Evolutionary conservation across 2,113 vertebrate genomes (phyloP).

Genomic region (Apeltes quadracus): DNA sequence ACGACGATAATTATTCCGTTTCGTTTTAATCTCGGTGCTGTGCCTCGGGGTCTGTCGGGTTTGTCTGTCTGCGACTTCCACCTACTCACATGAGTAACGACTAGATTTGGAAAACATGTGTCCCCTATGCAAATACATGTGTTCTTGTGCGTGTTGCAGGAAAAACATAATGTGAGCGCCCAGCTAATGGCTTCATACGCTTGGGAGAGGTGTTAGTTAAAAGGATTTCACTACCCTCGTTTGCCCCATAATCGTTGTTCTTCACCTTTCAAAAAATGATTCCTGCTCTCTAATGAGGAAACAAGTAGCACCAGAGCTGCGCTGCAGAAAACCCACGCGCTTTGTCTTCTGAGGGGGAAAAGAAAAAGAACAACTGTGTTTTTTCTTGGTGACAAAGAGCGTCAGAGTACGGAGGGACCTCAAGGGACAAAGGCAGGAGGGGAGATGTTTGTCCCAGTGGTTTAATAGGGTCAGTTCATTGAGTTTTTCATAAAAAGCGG

Average conservation of each 20-base stretch:
- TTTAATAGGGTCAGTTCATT: constrained; percentile 43
- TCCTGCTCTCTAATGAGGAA: constrained; percentile 52
- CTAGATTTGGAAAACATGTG: constrained; percentile 8
- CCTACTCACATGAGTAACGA: constrained; percentile 20
- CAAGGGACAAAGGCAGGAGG: constrained; percentile 26
- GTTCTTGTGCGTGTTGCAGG: not conserved
- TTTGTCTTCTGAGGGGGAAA: constrained; percentile 27
- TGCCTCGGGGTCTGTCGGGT: not conserved
- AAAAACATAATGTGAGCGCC: constrained; percentile 11
- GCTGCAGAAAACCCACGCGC: not conserved
- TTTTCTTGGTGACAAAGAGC: not conserved
- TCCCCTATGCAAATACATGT: not conserved
- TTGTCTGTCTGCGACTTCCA: constrained; percentile 7
- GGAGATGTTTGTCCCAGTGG: constrained; percentile 19
- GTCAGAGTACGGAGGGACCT: not conserved
- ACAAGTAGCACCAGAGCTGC: constrained; percentile 43
- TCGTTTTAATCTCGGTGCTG: constrained; percentile 27
- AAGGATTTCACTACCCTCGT: constrained; percentile 43
- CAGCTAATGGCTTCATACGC: constrained; percentile 50
- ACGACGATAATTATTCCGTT: constrained; percentile 49
- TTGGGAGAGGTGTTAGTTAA: constrained; percentile 49
- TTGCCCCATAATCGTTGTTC: constrained; percentile 40
- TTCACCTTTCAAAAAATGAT: constrained; percentile 53
- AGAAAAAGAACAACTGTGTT: constrained; percentile 19
- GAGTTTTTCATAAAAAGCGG: not conserved